A percentile compares a stretch with the other conserved stretches of the same genome.
Conservation (phyloP, 2,888 invertebrate genomes). For the Notocelia uddmanniana region DNA sequence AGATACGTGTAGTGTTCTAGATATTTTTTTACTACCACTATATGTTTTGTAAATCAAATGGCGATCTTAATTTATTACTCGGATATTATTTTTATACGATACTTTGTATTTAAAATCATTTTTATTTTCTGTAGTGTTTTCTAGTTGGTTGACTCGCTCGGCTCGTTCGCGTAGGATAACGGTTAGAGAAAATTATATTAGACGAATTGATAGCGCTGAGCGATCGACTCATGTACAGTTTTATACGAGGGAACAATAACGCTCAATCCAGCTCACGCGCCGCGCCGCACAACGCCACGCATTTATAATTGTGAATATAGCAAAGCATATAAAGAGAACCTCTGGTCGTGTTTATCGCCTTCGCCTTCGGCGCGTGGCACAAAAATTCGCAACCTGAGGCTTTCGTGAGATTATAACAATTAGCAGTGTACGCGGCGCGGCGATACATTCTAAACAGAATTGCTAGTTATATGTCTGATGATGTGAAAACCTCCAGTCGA, state of each 20-base stretch:
- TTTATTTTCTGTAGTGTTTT: conserved; percentile 56
- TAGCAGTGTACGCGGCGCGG: conserved; percentile 25
- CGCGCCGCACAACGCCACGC: conserved; percentile 47
- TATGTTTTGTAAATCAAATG: conserved; percentile 50
- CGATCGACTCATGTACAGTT: conserved; percentile 63
- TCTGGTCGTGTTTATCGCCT: not conserved
- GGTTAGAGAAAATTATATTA: conserved; percentile 69
- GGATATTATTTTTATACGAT: conserved; percentile 64
- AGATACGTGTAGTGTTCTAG: conserved; percentile 78
- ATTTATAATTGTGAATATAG: conserved; percentile 46
- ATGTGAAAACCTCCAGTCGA: conserved; percentile 64
- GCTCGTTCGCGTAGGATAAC: conserved; percentile 56
- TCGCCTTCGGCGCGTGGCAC: not conserved
- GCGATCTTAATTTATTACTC: conserved; percentile 53
- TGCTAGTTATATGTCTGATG: conserved; percentile 65
- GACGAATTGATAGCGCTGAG: conserved; percentile 61
- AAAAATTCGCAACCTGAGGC: not conserved
- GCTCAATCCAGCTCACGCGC: conserved; percentile 55
- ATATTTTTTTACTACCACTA: conserved; percentile 67
- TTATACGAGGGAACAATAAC: conserved; percentile 72
- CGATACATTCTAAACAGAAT: conserved; percentile 57
- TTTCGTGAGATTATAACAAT: not conserved
- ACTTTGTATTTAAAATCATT: conserved; percentile 59
- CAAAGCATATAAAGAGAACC: conserved; percentile 45
- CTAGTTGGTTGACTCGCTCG: conserved; percentile 51